phyloP scores from a whole-genome alignment of 2,797 vertebrate genomes.

The Sebastes paucispinis region DNA sequence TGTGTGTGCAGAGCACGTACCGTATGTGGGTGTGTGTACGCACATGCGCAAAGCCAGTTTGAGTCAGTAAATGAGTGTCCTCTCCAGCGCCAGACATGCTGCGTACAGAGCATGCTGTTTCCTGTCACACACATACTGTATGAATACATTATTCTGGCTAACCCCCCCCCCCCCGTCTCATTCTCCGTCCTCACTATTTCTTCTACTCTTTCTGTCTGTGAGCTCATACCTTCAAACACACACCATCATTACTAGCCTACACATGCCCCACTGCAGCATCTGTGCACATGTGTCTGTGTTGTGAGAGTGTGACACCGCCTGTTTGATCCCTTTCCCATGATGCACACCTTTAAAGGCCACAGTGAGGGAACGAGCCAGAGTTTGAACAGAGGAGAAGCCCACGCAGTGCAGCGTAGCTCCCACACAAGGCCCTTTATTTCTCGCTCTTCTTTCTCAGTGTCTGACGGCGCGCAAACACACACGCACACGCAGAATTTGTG shows the following conservation, averaged over 20 bases:
- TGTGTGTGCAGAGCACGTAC: slow-evolving; percentile 13
- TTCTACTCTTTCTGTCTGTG: neutral
- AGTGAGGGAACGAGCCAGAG: slow-evolving; percentile 30
- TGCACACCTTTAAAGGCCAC: slow-evolving; percentile 38
- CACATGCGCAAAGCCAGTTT: neutral
- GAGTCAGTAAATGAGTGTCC: slow-evolving; percentile 40
- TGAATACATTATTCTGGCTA: slow-evolving; percentile 49
- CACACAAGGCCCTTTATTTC: slow-evolving; percentile 52
- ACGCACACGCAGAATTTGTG: slow-evolving; percentile 36
- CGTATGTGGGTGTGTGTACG: slow-evolving; percentile 12
- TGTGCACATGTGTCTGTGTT: slow-evolving; percentile 17
- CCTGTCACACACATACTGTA: slow-evolving; percentile 47
- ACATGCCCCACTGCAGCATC: slow-evolving; percentile 26
- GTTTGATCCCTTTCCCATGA: slow-evolving; percentile 38
- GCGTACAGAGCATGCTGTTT: slow-evolving; percentile 35
- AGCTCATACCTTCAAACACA: slow-evolving; percentile 14
- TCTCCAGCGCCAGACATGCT: slow-evolving; percentile 55
- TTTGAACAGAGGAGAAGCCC: slow-evolving; percentile 43
- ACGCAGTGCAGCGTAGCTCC: slow-evolving; percentile 38
- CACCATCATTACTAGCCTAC: neutral
- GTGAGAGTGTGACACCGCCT: slow-evolving; percentile 1
- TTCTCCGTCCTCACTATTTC: slow-evolving; percentile 4
- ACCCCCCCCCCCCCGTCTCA: neutral
- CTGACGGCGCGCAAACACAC: slow-evolving; percentile 16
- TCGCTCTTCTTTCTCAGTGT: slow-evolving; percentile 29